Evolutionary conservation across 2,797 vertebrate genomes (phyloP), one percentile per base, ranked within the genome.

Genomic region (Lepilemur septentrionalis): DNA sequence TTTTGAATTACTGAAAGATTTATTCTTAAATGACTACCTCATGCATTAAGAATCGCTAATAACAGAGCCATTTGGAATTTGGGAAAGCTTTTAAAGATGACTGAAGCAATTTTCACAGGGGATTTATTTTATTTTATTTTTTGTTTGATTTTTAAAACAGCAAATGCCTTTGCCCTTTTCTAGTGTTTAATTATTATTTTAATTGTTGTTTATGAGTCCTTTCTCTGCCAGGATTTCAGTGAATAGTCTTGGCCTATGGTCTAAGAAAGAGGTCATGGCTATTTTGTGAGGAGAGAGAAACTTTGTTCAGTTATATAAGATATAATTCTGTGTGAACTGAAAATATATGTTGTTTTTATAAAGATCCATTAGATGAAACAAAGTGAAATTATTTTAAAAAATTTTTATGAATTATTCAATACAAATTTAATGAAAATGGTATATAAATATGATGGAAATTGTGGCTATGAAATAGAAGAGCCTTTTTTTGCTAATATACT

Each of bases 1-100:
- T 99, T 99, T 98, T 97, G 98, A 98, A 99, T 99, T 98, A 98
- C 98, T 98, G 98, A 98, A 98, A 99, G 98, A 99, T 99, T 99
- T 99, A 98, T 99, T 98, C 98, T 97, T 91, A 97, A 98, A 98
- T 97, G 97, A 98, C 98, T 98, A 98, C 98, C 98, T 98, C 98
- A 96, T 98, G 98, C 98, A 98, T 98, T 98, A 98, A 98, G 98
- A 98, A 98, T 98, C 88, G 70, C 98, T 98, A 98, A 98, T 98
- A 98, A 98, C 94, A 95, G 98, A 98, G 97, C 96, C 97, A 95
- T 97, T 98, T 98, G 57, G 98, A 98, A 97, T 55, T 23, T 94
- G 97, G 97, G 93, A 76, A 98, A 97, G 98, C 98, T 98, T 98
- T 99, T 98, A 98, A 98, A 98, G 96, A 96, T 59, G 95, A 82